These are phyloP conservation scores for Sakesphorus luctuosus DNA, from an alignment of 2,113 vertebrate species.

Conservation along the genomic window DNA sequence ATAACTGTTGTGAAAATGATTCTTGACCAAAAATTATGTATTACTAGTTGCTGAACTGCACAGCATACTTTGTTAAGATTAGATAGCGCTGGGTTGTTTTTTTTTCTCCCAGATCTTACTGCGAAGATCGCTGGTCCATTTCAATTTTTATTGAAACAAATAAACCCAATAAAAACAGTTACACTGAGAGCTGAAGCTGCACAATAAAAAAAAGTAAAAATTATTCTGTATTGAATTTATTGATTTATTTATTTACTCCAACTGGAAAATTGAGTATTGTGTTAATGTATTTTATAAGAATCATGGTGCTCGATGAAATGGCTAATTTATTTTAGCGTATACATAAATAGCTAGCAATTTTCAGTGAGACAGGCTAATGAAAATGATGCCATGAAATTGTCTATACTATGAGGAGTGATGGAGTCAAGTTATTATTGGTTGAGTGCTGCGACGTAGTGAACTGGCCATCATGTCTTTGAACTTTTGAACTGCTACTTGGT, in stretches of 20 bases:
- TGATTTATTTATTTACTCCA: slow-evolving; percentile 88
- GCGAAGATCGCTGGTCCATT: slow-evolving; percentile 75
- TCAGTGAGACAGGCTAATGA: slow-evolving; percentile 88
- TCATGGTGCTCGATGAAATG: slow-evolving; percentile 90
- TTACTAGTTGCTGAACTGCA: slow-evolving; percentile 45
- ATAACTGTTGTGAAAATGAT: slow-evolving; percentile 47
- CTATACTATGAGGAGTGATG: slow-evolving; percentile 79
- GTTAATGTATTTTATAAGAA: slow-evolving; percentile 88
- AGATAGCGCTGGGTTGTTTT: slow-evolving; percentile 31
- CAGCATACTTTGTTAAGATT: slow-evolving; percentile 49
- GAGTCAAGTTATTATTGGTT: slow-evolving; percentile 82
- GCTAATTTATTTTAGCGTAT: slow-evolving; percentile 89
- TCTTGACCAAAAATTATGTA: slow-evolving; percentile 64
- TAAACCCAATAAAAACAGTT: slow-evolving; percentile 86
- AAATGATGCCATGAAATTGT: slow-evolving; percentile 84
- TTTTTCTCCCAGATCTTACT: background rate
- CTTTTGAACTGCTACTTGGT: slow-evolving; percentile 85
- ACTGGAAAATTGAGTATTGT: slow-evolving; percentile 83
- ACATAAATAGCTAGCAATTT: slow-evolving; percentile 95
- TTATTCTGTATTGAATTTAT: slow-evolving; percentile 79
- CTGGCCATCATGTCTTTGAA: slow-evolving; percentile 86
- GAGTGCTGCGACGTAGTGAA: slow-evolving; percentile 76
- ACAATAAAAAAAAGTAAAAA: slow-evolving; percentile 72
- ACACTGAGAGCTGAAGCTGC: slow-evolving; percentile 71
- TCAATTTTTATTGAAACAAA: slow-evolving; percentile 86